A percentile compares a stretch with the other conserved stretches of the same genome.
phyloP scores from a whole-genome alignment of 37 sponge, comb jelly and placozoan genomes.

The Hormiphora californensis region DNA sequence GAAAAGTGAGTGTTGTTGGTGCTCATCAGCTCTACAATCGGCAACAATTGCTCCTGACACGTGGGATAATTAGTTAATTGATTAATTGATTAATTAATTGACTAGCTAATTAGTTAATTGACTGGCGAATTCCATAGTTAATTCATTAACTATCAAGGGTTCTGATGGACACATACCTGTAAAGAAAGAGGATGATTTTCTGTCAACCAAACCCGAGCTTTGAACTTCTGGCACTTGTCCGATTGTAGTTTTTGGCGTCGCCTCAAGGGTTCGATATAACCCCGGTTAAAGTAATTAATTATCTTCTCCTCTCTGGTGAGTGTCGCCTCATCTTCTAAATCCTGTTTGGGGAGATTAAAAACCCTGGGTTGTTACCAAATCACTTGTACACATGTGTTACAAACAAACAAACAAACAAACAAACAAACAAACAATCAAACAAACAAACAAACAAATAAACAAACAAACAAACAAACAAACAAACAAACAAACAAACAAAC shows the following conservation, averaged over 20 bases:
- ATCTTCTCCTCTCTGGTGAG: not conserved
- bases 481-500: no score
- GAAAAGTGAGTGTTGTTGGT: slow-evolving; percentile 74
- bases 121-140: not conserved
- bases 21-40: slow-evolving; percentile 30
- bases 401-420: no score
- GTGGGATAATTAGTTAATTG: not conserved
- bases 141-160: not conserved
- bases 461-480: no score
- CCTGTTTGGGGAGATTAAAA: not conserved
- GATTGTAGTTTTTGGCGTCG: not conserved
- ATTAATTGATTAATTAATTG: no score
- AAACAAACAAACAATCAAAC: no score
- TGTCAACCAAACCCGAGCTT: slow-evolving; percentile 84
- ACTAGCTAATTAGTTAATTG: no score
- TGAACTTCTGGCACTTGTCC: slow-evolving; percentile 73
- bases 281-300: not conserved
- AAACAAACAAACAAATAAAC: no score
- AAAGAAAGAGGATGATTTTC: slow-evolving; percentile 85
- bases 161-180: slow-evolving; percentile 52
- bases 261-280: not conserved
- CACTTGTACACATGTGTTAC: no score
- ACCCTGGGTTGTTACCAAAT: not conserved
- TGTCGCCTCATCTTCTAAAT: not conserved
- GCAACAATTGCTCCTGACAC: slow-evolving; percentile 3